A percentile compares a stretch with the other conserved stretches of the same genome.
Evolutionary conservation across 2,113 vertebrate genomes (phyloP).

Genomic region (Sus scrofa): T2T-Sscrofa CM000817.6:76350001-76350500

Average conservation of each 20-base stretch:
- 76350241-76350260: background rate
- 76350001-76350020: too few relatives aligned
- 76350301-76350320: background rate
- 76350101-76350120: background rate
- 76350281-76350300: background rate
- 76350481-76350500: background rate
- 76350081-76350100: background rate
- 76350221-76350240: background rate
- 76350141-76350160: background rate
- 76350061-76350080: slow-evolving; percentile 8
- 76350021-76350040: background rate
- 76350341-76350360: background rate
- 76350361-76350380: background rate
- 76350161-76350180: background rate
- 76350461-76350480: background rate
- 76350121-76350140: background rate
- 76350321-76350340: background rate
- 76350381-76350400: background rate
- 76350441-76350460: background rate
- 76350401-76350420: background rate
- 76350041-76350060: background rate
- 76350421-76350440: background rate
- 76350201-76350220: background rate
- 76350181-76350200: background rate
- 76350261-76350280: background rate